A percentile compares a stretch with the other conserved stretches of the same genome.
Evolutionary conservation across 2,113 vertebrate genomes (phyloP).

Genomic region (Toxostoma redivivum): DNA sequence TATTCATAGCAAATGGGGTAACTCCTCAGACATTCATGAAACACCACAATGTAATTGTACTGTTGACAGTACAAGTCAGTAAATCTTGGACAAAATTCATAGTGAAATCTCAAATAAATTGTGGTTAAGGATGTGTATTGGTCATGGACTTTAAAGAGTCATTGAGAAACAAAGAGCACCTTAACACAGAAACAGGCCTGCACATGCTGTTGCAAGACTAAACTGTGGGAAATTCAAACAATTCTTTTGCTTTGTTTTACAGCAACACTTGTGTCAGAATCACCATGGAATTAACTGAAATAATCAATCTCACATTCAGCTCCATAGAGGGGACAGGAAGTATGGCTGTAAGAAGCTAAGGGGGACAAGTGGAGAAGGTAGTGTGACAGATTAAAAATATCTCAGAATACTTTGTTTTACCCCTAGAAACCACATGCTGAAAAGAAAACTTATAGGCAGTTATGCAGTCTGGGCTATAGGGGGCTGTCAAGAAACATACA

Average conservation of each 20-base stretch:
- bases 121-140: neutral
- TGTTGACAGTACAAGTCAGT: conserved; percentile 9
- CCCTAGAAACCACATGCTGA: neutral
- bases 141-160: neutral
- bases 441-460: neutral
- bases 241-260: neutral
- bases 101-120: conserved; percentile 1
- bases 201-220: neutral
- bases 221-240: neutral
- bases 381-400: neutral
- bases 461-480: neutral
- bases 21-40: neutral
- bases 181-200: neutral
- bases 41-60: neutral
- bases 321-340: neutral
- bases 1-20: neutral
- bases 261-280: neutral
- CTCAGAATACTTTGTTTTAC: neutral
- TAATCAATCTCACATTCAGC: neutral
- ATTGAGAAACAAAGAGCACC: neutral
- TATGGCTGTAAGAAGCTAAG: neutral
- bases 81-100: neutral
- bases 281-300: neutral
- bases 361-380: neutral
- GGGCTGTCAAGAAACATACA: conserved; percentile 15